phyloP scores from a whole-genome alignment of 2,113 vertebrate species.

The Malurus melanocephalus region DNA sequence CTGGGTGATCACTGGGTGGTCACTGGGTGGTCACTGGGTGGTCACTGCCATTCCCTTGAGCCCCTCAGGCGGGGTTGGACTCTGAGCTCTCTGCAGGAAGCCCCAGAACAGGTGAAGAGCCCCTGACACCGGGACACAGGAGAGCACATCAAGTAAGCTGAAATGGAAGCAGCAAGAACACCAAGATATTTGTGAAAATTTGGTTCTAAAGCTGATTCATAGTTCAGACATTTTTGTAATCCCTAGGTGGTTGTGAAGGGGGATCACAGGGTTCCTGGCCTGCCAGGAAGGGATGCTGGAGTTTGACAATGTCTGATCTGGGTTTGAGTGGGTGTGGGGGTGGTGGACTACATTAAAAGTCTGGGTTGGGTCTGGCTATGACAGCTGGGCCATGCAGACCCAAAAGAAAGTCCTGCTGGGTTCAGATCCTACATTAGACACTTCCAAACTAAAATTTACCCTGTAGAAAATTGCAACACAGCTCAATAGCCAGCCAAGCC shows the following conservation, averaged over 20 bases:
- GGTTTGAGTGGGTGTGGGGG: background rate
- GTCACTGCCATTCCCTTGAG: background rate
- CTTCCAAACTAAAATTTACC: background rate
- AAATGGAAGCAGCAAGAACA: background rate
- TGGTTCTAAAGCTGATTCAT: background rate
- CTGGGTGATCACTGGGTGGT: too few species aligned
- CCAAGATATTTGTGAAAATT: background rate
- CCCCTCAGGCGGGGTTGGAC: fast-evolving
- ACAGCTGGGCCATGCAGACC: background rate
- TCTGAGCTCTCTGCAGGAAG: fast-evolving
- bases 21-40: too few species aligned
- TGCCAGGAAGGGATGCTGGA: background rate
- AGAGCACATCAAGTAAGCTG: background rate
- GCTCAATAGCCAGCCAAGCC: background rate
- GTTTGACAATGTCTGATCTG: background rate
- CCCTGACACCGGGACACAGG: background rate
- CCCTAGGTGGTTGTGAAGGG: background rate
- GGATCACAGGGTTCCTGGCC: background rate
- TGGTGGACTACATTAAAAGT: background rate
- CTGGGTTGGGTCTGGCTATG: background rate
- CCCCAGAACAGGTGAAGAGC: fast-evolving
- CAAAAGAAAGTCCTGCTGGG: background rate
- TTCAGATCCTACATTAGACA: background rate
- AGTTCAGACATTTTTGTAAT: constrained; percentile 41
- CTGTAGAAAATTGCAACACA: background rate